phyloP scores from a whole-genome alignment of 2,888 invertebrate species.

The Drosophila hamatofila region DNA sequence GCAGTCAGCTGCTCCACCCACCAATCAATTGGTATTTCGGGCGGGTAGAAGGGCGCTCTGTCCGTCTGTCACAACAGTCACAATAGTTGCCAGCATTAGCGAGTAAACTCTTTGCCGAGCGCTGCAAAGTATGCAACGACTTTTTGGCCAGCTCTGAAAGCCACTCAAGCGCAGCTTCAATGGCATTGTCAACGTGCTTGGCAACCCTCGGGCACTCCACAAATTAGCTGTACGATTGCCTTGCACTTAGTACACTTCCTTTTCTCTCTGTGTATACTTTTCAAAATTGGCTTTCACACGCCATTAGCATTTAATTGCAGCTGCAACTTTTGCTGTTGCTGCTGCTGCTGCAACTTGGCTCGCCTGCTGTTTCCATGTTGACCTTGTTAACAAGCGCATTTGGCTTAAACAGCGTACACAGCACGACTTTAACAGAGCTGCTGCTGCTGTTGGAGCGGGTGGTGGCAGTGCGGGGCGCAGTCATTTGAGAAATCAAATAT shows the following conservation, averaged over 20 bases:
- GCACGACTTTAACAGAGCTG: conserved; percentile 9
- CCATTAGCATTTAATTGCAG: conserved; percentile 81
- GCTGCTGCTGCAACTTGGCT: conserved; percentile 16
- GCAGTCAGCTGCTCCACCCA: not conserved
- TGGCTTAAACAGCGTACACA: conserved; percentile 64
- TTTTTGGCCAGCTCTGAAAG: conserved; percentile 58
- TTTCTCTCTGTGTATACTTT: conserved; percentile 70
- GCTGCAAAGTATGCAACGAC: conserved; percentile 51
- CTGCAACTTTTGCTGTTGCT: conserved; percentile 15
- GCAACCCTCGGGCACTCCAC: conserved; percentile 35
- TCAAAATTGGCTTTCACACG: conserved; percentile 79
- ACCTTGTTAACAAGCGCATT: conserved; percentile 72
- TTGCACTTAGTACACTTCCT: conserved; percentile 65
- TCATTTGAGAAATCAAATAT: conserved; percentile 72
- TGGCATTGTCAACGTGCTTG: conserved; percentile 43
- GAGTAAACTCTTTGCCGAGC: conserved; percentile 34
- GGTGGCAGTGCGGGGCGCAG: not conserved
- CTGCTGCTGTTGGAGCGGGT: not conserved
- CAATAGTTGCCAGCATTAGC: conserved; percentile 55
- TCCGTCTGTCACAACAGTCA: conserved; percentile 18
- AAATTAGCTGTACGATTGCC: conserved; percentile 72
- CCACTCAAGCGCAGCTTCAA: conserved; percentile 65
- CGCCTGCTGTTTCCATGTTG: conserved; percentile 36
- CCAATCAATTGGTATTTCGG: conserved; percentile 41
- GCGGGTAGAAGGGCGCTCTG: not conserved